Evolutionary conservation across 2,113 vertebrate genomes (phyloP), one percentile per base, ranked within the genome.

Genomic region (Tragelaphus buxtoni): DNA sequence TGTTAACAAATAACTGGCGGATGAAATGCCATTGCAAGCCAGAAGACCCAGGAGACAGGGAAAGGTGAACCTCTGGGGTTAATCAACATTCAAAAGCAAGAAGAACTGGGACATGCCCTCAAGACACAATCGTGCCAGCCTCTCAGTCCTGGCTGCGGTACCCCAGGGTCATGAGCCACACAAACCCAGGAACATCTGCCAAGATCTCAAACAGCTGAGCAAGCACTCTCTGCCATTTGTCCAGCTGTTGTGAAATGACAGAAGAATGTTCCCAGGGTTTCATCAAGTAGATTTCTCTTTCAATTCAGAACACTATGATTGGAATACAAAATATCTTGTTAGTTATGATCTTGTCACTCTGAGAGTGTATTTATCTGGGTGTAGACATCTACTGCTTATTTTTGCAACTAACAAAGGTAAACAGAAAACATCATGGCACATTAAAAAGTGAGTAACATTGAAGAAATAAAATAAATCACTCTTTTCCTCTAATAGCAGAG

Each of bases 231-330:
- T 97, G 95, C 30, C 95, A 91, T 97, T 96, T 97, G 92, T 56
- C 95, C 95, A 97, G 96, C 94, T 97, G 94, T 55, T 86, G 18
- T 63, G 80, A 88, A 96, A 47, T 58, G 88, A 81, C 56, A 83
- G 45, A 84, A 84, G 79, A 84, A 77, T 63, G 93, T 79, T 95
- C 92, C 65, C 92, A 92, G 60, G 83, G 7, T 77, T 51, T 76
- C 35, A 42, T 45, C 49, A 30, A 35, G 56, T 5, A 92, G 60
- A 61, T 61, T 88, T 88, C 39, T 80, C 79, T 88, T 77, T 69
- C 49, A 63, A 9, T n/a, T 89, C 53, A 42, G 86, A 95, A 88
- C 45, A 94, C 56, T 95, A 56, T 92, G 58, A 85, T 88, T 58
- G 77, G 88, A 95, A 97, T 47, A 81, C 16, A 82, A 32, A 56